Evolutionary conservation across 2,888 invertebrate species (phyloP).

Genomic region (Hydrotaea diabolus): DNA sequence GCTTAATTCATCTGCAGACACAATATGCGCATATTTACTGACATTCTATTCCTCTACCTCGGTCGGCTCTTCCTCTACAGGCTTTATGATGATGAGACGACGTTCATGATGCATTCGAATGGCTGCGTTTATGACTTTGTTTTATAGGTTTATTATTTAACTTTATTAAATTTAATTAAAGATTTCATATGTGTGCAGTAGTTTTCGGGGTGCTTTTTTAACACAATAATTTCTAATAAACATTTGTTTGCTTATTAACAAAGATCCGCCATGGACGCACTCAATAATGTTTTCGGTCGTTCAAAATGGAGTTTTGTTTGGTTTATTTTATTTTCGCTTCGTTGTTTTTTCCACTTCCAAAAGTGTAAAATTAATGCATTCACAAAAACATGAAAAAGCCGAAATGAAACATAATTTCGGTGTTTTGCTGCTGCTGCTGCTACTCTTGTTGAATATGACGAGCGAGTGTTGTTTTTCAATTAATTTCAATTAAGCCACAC

Average conservation of each 20-base stretch:
- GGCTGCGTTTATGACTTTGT: slow-evolving; percentile 29
- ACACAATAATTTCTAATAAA: slow-evolving; percentile 61
- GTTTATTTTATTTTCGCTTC: not conserved
- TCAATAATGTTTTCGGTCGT: not conserved
- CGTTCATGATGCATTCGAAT: slow-evolving; percentile 19
- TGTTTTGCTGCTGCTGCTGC: not conserved
- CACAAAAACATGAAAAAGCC: not conserved
- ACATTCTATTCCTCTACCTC: not conserved
- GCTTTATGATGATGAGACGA: not conserved
- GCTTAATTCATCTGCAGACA: slow-evolving; percentile 40
- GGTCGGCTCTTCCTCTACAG: not conserved
- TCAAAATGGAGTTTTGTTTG: slow-evolving; percentile 15
- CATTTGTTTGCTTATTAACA: slow-evolving; percentile 51
- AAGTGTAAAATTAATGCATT: slow-evolving; percentile 9
- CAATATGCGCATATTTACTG: slow-evolving; percentile 5
- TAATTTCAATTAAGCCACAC: slow-evolving; percentile 65
- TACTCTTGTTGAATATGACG: not conserved
- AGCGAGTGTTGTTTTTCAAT: slow-evolving; percentile 60
- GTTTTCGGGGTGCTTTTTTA: slow-evolving; percentile 31
- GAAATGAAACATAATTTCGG: slow-evolving; percentile 35
- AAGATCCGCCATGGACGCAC: slow-evolving; percentile 4
- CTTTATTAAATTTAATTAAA: slow-evolving; percentile 67
- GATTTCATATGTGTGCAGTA: slow-evolving; percentile 36
- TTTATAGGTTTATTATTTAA: slow-evolving; percentile 51
- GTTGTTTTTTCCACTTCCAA: not conserved